Evolutionary conservation across 1,140 invertebrate genomes (phyloP).

Genomic region (Lasaia peninsularis): DNA sequence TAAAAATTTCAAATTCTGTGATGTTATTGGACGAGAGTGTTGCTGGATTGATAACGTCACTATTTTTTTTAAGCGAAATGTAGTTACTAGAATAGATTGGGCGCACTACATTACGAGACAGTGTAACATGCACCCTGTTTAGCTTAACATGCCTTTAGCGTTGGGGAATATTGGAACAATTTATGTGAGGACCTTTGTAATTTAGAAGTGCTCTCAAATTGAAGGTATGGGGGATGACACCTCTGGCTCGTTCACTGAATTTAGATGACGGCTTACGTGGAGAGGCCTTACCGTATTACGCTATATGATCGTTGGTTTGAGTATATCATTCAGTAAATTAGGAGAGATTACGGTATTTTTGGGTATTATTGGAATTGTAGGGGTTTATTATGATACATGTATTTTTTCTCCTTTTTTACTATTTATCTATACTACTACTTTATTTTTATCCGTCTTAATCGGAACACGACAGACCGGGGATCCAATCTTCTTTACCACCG

Average conservation of each 20-base stretch:
- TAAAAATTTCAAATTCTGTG: too few species aligned
- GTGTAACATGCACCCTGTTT: slow-evolving; percentile 42
- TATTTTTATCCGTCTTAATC: too few species aligned
- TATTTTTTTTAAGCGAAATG: too few species aligned
- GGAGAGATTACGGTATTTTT: not conserved
- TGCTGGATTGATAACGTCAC: too few species aligned
- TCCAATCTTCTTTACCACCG: too few species aligned
- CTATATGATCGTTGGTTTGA: not conserved
- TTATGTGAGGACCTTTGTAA: slow-evolving; percentile 67
- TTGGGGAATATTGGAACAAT: slow-evolving; percentile 67
- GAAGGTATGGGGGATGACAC: slow-evolving; percentile 61
- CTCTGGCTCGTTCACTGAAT: slow-evolving; percentile 40
- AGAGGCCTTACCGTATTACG: not conserved
- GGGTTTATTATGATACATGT: too few species aligned
- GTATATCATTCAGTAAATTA: not conserved
- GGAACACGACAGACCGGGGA: too few species aligned
- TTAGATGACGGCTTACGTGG: slow-evolving; percentile 37
- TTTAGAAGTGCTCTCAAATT: slow-evolving; percentile 63
- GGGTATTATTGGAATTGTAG: too few species aligned
- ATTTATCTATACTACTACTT: too few species aligned
- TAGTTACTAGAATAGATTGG: not conserved
- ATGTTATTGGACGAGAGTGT: too few species aligned
- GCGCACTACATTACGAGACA: slow-evolving; percentile 16
- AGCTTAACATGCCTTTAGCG: slow-evolving; percentile 58
- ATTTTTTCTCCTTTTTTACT: too few species aligned